Base-by-base conservation (phyloP, 1,140 invertebrate species). In the Dendroctonus ponderosae region DNA sequence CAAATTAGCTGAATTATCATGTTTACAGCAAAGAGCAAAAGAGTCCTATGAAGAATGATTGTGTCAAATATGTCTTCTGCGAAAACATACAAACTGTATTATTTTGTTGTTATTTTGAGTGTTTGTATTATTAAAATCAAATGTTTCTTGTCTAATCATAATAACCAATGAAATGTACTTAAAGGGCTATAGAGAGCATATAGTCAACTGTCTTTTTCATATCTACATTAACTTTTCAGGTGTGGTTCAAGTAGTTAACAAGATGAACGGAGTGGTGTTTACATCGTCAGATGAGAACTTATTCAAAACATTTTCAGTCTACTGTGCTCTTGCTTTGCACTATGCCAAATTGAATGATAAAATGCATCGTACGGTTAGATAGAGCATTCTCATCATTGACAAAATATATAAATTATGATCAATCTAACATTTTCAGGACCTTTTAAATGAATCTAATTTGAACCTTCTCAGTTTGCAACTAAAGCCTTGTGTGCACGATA, bases 181-280 rank as follows among this genome's bases (percentile, higher is more conserved):
- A 26, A 26, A 26, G 26, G 1, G 1, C 1, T 26, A 3, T 26
- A 26, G 26, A 26, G 26, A 26, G 26, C 26, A 26, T 26, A 26
- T 3, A 26, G 3, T 26, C 26, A 26, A 26, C 26, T 3, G 26
- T 26, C 26, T 26, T 26, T 26, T 26, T 26, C 26, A 3, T 26
- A 26, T 2, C 26, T 26, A 26, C 26, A 26, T n/a, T n/a, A n/a
- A n/a, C 8, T 46, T 75, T 70, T 37, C 68, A 84, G 83, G 83
- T 53, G 77, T 84, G 0, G 80, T 85, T 4, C 80, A 83, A 73
- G 71, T 85, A 5, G 80, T 81, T 0, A 85, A 85, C 71, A 85
- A 85, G 72, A 76, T 63, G 7, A 80, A 79, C 58, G 78, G 76
- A 0, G 72, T 75, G 7, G 78, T 79, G 7, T 85, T 85, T 68